phyloP scores from a whole-genome alignment of 2,797 vertebrate genomes.

The Melanotaenia parkinsoni region DNA sequence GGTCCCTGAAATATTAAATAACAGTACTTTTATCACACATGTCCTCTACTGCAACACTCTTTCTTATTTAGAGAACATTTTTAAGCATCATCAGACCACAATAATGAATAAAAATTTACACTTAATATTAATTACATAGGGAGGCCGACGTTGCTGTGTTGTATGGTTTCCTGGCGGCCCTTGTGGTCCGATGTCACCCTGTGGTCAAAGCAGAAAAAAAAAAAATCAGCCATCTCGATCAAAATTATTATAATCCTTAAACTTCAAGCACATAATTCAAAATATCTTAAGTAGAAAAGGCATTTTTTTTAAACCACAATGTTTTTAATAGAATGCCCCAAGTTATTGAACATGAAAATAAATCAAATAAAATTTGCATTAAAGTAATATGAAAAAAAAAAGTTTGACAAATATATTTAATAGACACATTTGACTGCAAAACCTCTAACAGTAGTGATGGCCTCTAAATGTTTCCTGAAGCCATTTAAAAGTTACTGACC shows the following conservation, averaged over 20 bases:
- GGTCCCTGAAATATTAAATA: constrained; percentile 78
- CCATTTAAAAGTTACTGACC: background rate
- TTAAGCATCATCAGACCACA: background rate
- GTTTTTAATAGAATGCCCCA: background rate
- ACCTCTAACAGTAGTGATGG: background rate
- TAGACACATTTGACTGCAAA: background rate
- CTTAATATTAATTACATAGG: constrained; percentile 37
- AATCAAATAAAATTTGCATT: background rate
- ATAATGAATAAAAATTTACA: constrained; percentile 8
- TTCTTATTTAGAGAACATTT: background rate
- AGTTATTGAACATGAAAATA: background rate
- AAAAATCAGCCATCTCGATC: constrained; percentile 5
- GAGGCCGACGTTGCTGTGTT: constrained; percentile 15
- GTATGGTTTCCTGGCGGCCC: constrained; percentile 76
- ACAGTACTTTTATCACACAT: background rate
- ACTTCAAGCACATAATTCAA: too few species aligned
- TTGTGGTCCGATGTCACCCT: constrained; percentile 80
- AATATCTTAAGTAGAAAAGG: background rate
- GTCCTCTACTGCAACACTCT: background rate
- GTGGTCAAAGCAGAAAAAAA: constrained; percentile 41
- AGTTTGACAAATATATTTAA: too few species aligned
- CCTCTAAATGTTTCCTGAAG: constrained; percentile 1
- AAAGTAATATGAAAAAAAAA: background rate
- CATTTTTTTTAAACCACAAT: background rate
- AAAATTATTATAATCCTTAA: too few species aligned